Conservation (phyloP, 2,797 vertebrate genomes). For the Rhinophrynus dorsalis region DNA sequence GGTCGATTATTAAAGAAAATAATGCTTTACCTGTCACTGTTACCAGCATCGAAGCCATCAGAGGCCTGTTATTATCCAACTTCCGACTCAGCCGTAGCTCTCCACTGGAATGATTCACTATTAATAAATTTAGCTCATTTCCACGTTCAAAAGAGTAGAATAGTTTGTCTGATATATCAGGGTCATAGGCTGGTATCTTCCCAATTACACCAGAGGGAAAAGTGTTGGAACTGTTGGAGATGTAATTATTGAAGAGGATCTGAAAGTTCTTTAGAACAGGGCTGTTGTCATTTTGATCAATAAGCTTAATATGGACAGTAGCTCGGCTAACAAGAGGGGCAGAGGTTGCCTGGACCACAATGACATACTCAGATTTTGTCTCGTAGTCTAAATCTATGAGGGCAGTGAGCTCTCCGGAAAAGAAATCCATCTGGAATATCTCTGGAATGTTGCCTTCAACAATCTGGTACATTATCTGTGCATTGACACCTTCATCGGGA, state of each 20-base stretch:
- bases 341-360: slow-evolving; percentile 96
- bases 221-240: slow-evolving; percentile 94
- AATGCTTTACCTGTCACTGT: slow-evolving; percentile 90
- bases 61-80: slow-evolving; percentile 95
- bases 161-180: slow-evolving; percentile 89
- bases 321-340: slow-evolving; percentile 96
- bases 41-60: slow-evolving; percentile 95
- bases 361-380: slow-evolving; percentile 85
- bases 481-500: slow-evolving; percentile 92
- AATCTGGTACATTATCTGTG: slow-evolving; percentile 98
- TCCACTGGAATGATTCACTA: slow-evolving; percentile 93
- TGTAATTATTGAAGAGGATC: slow-evolving; percentile 98
- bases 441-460: slow-evolving; percentile 98
- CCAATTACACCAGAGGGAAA: slow-evolving; percentile 94
- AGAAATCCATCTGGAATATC: slow-evolving; percentile 99
- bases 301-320: slow-evolving; percentile 85
- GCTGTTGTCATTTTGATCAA: slow-evolving; percentile 96
- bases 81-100: slow-evolving; percentile 94
- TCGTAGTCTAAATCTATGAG: slow-evolving; percentile 97
- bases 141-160: slow-evolving; percentile 94
- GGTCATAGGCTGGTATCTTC: slow-evolving; percentile 91
- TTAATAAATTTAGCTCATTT: slow-evolving; percentile 92
- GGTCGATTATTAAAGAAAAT: neutral
- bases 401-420: slow-evolving; percentile 96
- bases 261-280: slow-evolving; percentile 94